phyloP scores from a whole-genome alignment of 2,888 invertebrate genomes.

The Drosophila helvetica region DNA sequence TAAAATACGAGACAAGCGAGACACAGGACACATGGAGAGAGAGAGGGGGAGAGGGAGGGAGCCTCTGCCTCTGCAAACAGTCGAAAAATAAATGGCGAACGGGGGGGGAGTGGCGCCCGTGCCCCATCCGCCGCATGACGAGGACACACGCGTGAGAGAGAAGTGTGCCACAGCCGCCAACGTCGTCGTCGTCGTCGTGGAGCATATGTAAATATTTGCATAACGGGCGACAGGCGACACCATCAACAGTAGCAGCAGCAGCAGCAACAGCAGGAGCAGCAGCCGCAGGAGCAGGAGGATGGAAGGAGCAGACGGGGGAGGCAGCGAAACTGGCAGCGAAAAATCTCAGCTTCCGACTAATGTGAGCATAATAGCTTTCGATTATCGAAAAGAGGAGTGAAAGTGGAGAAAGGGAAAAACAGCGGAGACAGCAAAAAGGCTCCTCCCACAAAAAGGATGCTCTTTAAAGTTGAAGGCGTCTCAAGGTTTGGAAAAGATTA shows the following conservation, averaged over 20 bases:
- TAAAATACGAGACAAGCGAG: constrained; percentile 70
- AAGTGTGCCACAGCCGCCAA: constrained; percentile 37
- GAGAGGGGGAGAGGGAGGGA: constrained; percentile 4
- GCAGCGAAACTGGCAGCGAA: constrained; percentile 3
- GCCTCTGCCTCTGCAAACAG: constrained; percentile 58
- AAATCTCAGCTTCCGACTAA: constrained; percentile 65
- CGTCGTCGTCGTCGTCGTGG: constrained; percentile 34
- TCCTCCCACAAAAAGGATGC: neutral
- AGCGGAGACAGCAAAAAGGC: neutral
- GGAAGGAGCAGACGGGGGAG: neutral
- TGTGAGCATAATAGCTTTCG: constrained; percentile 78
- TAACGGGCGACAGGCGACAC: constrained; percentile 55
- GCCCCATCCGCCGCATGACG: constrained; percentile 42
- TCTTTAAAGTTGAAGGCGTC: neutral
- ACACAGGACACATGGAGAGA: constrained; percentile 19
- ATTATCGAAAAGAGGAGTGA: constrained; percentile 57
- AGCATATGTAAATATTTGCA: constrained; percentile 79
- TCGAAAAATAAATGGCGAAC: constrained; percentile 67
- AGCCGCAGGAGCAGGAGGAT: constrained; percentile 1
- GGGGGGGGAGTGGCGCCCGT: neutral
- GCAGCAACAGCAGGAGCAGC: constrained; percentile 16
- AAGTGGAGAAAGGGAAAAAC: neutral
- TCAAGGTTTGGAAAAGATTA: neutral
- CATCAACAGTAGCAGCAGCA: constrained; percentile 29
- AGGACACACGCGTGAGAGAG: constrained; percentile 66